Percentiles rank a stretch among this genome's conserved stretches.
Evolutionary conservation across 2,113 vertebrate genomes (phyloP).

Genomic region (Mus spicilegus): DNA sequence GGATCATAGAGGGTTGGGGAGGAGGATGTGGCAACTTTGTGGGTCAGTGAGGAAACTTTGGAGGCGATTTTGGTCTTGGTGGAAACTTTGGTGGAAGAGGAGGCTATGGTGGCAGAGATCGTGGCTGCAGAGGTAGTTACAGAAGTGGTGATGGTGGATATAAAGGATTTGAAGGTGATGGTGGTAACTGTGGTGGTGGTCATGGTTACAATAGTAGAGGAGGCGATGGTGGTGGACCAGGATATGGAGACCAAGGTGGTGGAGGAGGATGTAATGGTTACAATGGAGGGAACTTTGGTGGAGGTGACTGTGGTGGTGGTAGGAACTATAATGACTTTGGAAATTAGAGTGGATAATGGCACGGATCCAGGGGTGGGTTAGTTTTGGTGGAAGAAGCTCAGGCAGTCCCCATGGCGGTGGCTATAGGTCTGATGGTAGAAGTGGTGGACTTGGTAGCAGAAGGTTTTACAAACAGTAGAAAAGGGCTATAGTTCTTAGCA

Average conservation of each 20-base stretch:
- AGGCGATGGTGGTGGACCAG: background rate
- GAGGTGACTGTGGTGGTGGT: background rate
- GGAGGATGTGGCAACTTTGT: background rate
- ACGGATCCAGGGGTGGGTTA: background rate
- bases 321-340: background rate
- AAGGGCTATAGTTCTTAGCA: slow-evolving; percentile 99
- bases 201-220: background rate
- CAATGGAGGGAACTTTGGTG: background rate
- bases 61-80: background rate
- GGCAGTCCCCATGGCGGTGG: background rate
- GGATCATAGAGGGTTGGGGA: background rate
- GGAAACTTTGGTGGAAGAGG: background rate
- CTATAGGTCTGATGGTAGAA: background rate
- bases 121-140: background rate
- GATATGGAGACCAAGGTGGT: background rate
- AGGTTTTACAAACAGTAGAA: background rate
- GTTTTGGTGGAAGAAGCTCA: background rate
- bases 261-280: background rate
- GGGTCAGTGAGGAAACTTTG: background rate
- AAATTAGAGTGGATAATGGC: background rate
- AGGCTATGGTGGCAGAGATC: background rate
- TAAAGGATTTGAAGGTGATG: background rate
- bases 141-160: background rate
- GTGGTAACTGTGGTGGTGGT: background rate
- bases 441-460: background rate